Evolutionary conservation across 2,888 invertebrate genomes (phyloP).

Genomic region (Agrotis clavis): DNA sequence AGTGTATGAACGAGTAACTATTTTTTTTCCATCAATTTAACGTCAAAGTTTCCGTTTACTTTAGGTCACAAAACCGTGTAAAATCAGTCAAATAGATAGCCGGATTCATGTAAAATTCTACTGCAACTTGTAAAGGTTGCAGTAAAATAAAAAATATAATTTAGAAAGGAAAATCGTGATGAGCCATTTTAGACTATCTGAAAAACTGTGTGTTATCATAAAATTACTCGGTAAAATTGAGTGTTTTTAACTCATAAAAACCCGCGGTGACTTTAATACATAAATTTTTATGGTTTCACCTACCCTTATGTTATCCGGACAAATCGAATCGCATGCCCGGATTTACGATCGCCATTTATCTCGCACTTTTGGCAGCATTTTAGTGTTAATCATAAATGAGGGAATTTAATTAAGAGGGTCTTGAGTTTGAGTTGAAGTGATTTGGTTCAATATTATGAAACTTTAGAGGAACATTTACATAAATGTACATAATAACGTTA

Average conservation of each 20-base stretch:
- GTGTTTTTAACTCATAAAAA: constrained; percentile 59
- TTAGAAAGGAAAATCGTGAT: too few species aligned
- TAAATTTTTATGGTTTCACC: constrained; percentile 68
- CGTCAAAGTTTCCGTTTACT: too few species aligned
- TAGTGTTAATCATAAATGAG: constrained; percentile 68
- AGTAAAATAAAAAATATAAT: too few species aligned
- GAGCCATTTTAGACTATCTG: background rate
- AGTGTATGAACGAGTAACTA: too few species aligned
- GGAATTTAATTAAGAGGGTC: constrained; percentile 64
- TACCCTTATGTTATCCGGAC: constrained; percentile 59
- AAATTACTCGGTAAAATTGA: constrained; percentile 30
- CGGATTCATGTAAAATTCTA: too few species aligned
- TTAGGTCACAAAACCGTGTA: too few species aligned
- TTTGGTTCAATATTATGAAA: constrained; percentile 10
- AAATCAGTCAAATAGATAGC: too few species aligned
- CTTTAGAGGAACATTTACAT: background rate
- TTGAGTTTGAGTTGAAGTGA: constrained; percentile 18
- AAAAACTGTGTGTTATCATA: constrained; percentile 30
- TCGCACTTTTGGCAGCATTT: constrained; percentile 67
- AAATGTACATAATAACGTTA: background rate
- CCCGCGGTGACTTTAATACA: constrained; percentile 54
- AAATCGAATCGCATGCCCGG: constrained; percentile 72
- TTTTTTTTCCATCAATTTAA: too few species aligned
- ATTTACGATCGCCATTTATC: constrained; percentile 71
- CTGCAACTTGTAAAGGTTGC: too few species aligned